Evolutionary conservation across 2,888 invertebrate species (phyloP), one percentile per base, ranked within the genome.

Genomic region (Drosophila helvetica): DNA sequence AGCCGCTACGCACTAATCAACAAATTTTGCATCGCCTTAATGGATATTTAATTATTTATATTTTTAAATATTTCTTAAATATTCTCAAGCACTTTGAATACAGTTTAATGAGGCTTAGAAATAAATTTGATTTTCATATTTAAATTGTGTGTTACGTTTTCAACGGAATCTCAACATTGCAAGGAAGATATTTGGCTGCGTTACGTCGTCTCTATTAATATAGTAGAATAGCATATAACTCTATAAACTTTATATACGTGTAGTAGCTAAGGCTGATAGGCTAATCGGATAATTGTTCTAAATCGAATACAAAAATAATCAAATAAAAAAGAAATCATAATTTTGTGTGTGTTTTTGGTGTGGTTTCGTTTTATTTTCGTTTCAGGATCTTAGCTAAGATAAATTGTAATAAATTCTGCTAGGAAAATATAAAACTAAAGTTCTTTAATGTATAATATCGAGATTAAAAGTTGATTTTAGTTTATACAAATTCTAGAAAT

Each of bases 91-190:
- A 84, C 83, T 84, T 83, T 83, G 79, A 74, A 74, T 71, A 75
- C 69, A 74, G 51, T 54, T 64, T 55, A 46, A 60, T 18, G 51
- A 43, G 47, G 83, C 84, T 83, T 86, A 81, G 45, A 69, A 76
- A 65, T 80, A 79, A 86, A 75, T 66, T 61, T 59, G 55, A 58
- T 75, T 62, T 47, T 30, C 27, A 50, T 76, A 43, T 53, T 60
- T 64, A 50, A 52, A 22, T 70, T 71, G 87, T 85, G 82, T 87
- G 79, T 84, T 83, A 78, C 83, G 80, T 85, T 82, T 88, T 78
- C 75, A 86, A 86, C 89, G 89, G 90, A 89, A 89, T 89, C 89
- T 89, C 89, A 80, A 78, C 74, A 82, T 87, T 86, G 81, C 82
- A 86, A 79, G 89, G 90, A 89, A 89, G 89, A 83, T 88, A 64